These are phyloP conservation scores for Acrossocheilus wenchowensis DNA, from an alignment of 2,797 vertebrate genomes.

Conservation along the genomic window DNA sequence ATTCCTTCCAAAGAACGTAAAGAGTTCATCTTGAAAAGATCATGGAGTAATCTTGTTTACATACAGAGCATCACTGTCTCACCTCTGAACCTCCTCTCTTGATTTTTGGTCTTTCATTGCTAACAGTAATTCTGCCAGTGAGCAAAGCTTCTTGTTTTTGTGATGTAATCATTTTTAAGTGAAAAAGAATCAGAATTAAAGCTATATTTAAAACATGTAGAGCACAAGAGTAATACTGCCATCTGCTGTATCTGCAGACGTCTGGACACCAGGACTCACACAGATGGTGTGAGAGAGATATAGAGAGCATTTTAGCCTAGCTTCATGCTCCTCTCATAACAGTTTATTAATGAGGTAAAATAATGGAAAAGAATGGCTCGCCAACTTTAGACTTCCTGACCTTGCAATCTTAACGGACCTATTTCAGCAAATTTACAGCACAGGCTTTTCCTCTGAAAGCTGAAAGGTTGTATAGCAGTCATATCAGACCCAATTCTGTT, in stretches of 20 bases:
- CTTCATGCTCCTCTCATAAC: neutral
- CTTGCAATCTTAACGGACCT: neutral
- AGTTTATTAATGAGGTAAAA: neutral
- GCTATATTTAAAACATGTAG: slow-evolving; percentile 33
- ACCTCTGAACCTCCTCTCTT: neutral
- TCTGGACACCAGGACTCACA: neutral
- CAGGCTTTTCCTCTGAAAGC: neutral
- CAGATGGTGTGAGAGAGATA: neutral
- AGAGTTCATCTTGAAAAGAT: neutral
- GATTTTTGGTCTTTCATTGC: neutral
- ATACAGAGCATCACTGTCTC: neutral
- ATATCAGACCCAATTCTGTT: neutral
- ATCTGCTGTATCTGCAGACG: slow-evolving; percentile 70
- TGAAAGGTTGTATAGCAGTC: slow-evolving; percentile 14
- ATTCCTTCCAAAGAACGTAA: slow-evolving; percentile 7
- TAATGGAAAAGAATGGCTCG: neutral
- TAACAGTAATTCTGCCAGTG: neutral
- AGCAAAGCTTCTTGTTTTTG: slow-evolving; percentile 15
- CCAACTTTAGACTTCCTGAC: neutral
- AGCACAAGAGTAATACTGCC: slow-evolving; percentile 73
- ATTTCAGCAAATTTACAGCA: neutral
- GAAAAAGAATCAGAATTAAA: slow-evolving; percentile 33
- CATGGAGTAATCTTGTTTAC: slow-evolving; percentile 10
- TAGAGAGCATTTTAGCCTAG: neutral
- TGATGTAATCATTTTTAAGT: slow-evolving; percentile 17